These are phyloP conservation scores for Columba janthina DNA, from an alignment of 2,113 vertebrate species.

Conservation along the genomic window DNA sequence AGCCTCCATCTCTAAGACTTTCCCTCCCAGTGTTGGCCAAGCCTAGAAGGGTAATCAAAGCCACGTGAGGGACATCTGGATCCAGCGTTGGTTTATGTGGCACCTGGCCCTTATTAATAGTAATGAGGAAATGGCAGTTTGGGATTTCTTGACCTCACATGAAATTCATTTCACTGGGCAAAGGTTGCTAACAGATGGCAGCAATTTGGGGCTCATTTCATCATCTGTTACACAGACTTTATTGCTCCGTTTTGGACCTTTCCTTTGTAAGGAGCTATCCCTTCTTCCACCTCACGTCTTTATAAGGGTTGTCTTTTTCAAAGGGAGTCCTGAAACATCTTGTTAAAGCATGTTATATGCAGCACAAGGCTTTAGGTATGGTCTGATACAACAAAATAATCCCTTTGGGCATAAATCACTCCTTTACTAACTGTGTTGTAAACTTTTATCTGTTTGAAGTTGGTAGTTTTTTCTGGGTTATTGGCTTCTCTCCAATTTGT, in stretches of 20 bases:
- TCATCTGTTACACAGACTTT: constrained; percentile 37
- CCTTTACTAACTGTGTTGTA: not conserved
- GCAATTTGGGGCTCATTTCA: constrained; percentile 4
- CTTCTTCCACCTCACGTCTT: not conserved
- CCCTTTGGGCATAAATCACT: not conserved
- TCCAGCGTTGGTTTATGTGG: not conserved
- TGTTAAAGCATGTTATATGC: constrained; percentile 22
- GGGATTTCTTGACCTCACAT: constrained; percentile 59
- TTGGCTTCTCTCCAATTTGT: constrained; percentile 30
- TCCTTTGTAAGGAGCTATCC: not conserved
- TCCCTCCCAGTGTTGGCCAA: not conserved
- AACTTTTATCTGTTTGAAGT: constrained; percentile 37
- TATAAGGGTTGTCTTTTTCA: not conserved
- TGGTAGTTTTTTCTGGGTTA: not conserved
- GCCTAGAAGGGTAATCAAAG: not conserved
- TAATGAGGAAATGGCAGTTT: constrained; percentile 49
- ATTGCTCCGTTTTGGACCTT: not conserved
- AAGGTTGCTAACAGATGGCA: constrained; percentile 52
- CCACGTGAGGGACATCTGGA: constrained; percentile 43
- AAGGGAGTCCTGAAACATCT: constrained; percentile 33
- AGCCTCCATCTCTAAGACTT: not conserved
- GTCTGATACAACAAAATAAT: not conserved
- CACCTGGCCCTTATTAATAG: constrained; percentile 57
- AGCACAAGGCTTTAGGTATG: not conserved
- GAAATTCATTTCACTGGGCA: constrained; percentile 20